phyloP scores from a whole-genome alignment of 2,797 vertebrate species.

The Sciaenops ocellatus region DNA sequence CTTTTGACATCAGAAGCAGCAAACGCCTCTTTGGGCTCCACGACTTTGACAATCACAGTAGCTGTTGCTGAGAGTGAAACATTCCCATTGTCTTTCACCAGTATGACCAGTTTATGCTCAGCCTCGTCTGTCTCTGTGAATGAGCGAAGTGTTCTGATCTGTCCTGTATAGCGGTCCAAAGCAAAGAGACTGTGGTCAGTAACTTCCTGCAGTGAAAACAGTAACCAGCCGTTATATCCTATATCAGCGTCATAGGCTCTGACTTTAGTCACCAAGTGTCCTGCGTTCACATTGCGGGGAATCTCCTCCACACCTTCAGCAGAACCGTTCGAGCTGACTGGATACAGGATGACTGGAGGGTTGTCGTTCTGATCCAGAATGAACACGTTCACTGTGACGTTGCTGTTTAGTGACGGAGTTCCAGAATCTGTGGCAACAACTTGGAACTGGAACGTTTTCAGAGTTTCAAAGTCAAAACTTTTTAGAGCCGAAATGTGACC shows the following conservation, averaged over 20 bases:
- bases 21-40: conserved; percentile 57
- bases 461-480: conserved; percentile 44
- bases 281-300: conserved; percentile 68
- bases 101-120: conserved; percentile 64
- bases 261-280: conserved; percentile 75
- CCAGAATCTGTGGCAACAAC: too few relatives aligned
- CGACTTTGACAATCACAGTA: conserved; percentile 50
- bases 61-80: conserved; percentile 49
- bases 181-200: conserved; percentile 55
- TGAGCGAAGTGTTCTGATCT: conserved; percentile 51
- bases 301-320: too few relatives aligned
- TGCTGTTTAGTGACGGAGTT: too few relatives aligned
- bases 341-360: too few relatives aligned
- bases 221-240: conserved; percentile 78
- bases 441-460: too few relatives aligned
- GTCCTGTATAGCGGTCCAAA: conserved; percentile 67
- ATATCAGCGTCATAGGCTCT: conserved; percentile 73
- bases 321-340: too few relatives aligned
- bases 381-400: too few relatives aligned
- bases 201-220: conserved; percentile 64
- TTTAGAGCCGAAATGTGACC: conserved; percentile 86
- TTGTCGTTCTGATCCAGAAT: too few relatives aligned
- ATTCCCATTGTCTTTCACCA: conserved; percentile 66
- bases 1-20: conserved; percentile 57
- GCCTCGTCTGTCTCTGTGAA: conserved; percentile 67